A percentile compares a stretch with the other conserved stretches of the same genome.
Conservation (phyloP, 2,888 invertebrate genomes). For the Aromia moschata region DNA sequence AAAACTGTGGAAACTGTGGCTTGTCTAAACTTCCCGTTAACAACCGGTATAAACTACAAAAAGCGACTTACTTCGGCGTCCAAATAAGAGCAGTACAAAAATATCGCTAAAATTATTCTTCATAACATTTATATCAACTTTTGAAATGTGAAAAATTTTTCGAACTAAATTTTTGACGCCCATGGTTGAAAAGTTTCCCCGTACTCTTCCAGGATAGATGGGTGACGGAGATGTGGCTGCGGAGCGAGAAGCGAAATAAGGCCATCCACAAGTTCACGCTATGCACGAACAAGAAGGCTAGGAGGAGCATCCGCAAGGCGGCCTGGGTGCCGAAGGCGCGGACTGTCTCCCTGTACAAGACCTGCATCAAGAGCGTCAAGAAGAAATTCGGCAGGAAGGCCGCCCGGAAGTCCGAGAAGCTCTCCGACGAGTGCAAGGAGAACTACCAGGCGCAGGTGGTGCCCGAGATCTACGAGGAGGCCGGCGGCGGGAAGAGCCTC, state of each 20-base stretch:
- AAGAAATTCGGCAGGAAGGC: slow-evolving; percentile 37
- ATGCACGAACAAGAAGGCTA: slow-evolving; percentile 49
- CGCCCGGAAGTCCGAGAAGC: slow-evolving; percentile 29
- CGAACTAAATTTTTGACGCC: too few relatives aligned
- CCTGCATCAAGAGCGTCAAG: slow-evolving; percentile 39
- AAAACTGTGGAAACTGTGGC: too few relatives aligned
- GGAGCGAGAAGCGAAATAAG: slow-evolving; percentile 73
- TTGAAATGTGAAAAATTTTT: too few relatives aligned
- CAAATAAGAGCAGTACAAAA: too few relatives aligned
- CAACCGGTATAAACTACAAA: too few relatives aligned
- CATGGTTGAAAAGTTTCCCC: too few relatives aligned
- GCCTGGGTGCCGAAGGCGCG: slow-evolving; percentile 51
- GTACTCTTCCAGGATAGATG: slow-evolving; percentile 53
- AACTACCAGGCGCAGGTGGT: slow-evolving; percentile 59
- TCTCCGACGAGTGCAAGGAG: slow-evolving; percentile 57
- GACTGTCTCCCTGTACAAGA: slow-evolving; percentile 46
- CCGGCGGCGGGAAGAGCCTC: slow-evolving; percentile 32
- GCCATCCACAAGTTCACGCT: slow-evolving; percentile 62
- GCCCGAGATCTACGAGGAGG: slow-evolving; percentile 54
- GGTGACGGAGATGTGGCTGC: slow-evolving; percentile 69
- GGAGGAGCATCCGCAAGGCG: slow-evolving; percentile 45
- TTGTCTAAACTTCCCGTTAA: too few relatives aligned
- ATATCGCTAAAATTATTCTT: too few relatives aligned
- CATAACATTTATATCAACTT: too few relatives aligned
- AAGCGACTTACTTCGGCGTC: too few relatives aligned